These are phyloP conservation scores for Drosophila helvetica DNA, from an alignment of 2,888 invertebrate genomes.

Conservation along the genomic window DNA sequence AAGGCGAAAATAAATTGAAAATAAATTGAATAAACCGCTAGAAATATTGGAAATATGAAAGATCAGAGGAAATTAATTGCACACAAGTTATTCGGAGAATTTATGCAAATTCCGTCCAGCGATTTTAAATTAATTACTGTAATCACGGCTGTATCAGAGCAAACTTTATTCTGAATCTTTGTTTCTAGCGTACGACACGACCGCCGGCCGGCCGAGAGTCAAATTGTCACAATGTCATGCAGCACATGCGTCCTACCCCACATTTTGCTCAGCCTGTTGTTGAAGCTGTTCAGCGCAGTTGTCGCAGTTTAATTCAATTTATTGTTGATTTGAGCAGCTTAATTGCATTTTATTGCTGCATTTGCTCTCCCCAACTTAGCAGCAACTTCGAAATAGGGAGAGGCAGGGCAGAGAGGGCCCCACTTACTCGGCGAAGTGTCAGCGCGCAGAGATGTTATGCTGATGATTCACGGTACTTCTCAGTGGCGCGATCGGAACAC, in stretches of 20 bases:
- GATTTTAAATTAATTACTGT: slow-evolving; percentile 35
- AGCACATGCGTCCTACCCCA: slow-evolving; percentile 10
- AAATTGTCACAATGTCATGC: not conserved
- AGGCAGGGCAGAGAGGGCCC: slow-evolving; percentile 1
- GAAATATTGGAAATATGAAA: slow-evolving; percentile 24
- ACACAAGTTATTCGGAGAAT: slow-evolving; percentile 42
- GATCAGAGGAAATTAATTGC: slow-evolving; percentile 49
- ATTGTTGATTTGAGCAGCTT: slow-evolving; percentile 71
- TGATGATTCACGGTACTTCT: slow-evolving; percentile 54
- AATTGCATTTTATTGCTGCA: slow-evolving; percentile 74
- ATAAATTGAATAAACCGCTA: slow-evolving; percentile 38
- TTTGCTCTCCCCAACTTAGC: slow-evolving; percentile 30
- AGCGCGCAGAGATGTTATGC: slow-evolving; percentile 19
- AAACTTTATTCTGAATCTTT: no score
- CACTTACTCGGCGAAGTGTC: slow-evolving; percentile 31
- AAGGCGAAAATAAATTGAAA: slow-evolving; percentile 1
- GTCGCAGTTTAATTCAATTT: slow-evolving; percentile 77
- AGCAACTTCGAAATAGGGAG: slow-evolving; percentile 21
- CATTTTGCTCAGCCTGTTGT: slow-evolving; percentile 21
- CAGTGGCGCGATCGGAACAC: slow-evolving; percentile 77
- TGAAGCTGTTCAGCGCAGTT: slow-evolving; percentile 47
- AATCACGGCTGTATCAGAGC: not conserved
- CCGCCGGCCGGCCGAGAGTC: slow-evolving; percentile 2
- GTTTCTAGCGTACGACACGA: no score
- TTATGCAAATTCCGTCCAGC: slow-evolving; percentile 43